A percentile compares a stretch with the other conserved stretches of the same genome.
phyloP scores from a whole-genome alignment of 1,140 invertebrate genomes.

The Berghia stephanieae region DNA sequence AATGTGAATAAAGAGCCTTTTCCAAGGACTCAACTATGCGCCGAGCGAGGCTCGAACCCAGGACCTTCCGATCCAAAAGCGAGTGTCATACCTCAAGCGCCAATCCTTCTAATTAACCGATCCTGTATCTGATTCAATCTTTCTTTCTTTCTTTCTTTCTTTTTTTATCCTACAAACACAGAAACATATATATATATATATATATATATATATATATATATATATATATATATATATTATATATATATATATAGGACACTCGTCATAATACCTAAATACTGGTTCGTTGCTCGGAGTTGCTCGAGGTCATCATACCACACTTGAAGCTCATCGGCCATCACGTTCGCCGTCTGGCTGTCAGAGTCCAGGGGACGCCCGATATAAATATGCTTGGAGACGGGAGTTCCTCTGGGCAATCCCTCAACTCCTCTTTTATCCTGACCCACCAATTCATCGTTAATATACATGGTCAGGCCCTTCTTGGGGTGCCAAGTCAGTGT shows the following conservation, averaged over 20 bases:
- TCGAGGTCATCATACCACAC: slow-evolving; percentile 60
- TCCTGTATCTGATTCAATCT: too few relatives aligned
- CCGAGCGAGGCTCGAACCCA: too few relatives aligned
- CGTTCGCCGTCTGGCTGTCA: slow-evolving; percentile 35
- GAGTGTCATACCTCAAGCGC: too few relatives aligned
- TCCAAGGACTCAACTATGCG: too few relatives aligned
- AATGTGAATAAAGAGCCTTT: too few relatives aligned
- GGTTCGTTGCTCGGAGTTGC: slow-evolving; percentile 40
- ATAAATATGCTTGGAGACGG: slow-evolving; percentile 44
- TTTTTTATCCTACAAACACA: too few relatives aligned
- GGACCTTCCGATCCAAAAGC: too few relatives aligned
- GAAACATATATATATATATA: too few relatives aligned
- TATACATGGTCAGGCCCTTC: slow-evolving; percentile 53
- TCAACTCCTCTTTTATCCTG: slow-evolving; percentile 25
- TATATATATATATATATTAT: too few relatives aligned
- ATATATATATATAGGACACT: not conserved
- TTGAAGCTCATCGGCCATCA: slow-evolving; percentile 59
- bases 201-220: too few relatives aligned
- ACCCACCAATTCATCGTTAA: slow-evolving; percentile 48
- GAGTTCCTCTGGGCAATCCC: slow-evolving; percentile 38
- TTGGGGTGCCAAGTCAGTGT: slow-evolving; percentile 59
- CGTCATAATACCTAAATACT: slow-evolving; percentile 44
- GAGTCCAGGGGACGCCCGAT: slow-evolving; percentile 43
- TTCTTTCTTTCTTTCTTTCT: too few relatives aligned
- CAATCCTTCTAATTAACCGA: too few relatives aligned